phyloP scores from a whole-genome alignment of 2,888 invertebrate genomes.

The Hydroisotoma schaefferi region DNA sequence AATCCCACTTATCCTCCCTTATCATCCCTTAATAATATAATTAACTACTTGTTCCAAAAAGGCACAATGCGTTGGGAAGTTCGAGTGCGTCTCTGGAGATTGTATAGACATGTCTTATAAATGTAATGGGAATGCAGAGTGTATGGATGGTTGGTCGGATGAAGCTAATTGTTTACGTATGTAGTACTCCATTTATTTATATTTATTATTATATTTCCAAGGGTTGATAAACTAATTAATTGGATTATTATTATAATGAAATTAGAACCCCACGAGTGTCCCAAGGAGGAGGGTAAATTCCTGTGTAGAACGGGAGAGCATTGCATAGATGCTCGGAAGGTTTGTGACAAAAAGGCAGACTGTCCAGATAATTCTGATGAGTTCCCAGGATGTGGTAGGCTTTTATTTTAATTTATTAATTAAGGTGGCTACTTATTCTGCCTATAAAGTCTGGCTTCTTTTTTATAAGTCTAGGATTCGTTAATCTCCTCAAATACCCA shows the following conservation, averaged over 20 bases:
- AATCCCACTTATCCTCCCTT: neutral
- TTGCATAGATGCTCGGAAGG: constrained; percentile 57
- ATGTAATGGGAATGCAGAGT: constrained; percentile 55
- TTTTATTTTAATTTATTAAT: too few relatives aligned
- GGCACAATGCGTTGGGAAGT: constrained; percentile 79
- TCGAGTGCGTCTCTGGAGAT: constrained; percentile 49
- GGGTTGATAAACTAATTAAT: neutral
- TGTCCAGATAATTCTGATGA: constrained; percentile 65
- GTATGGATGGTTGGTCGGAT: constrained; percentile 53
- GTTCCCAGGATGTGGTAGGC: too few relatives aligned
- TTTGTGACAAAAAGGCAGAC: constrained; percentile 59
- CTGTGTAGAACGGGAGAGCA: constrained; percentile 34
- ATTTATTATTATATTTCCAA: neutral
- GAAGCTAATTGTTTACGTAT: constrained; percentile 39
- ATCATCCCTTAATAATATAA: neutral
- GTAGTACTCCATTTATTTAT: neutral
- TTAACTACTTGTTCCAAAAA: constrained; percentile 51
- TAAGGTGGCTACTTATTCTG: too few relatives aligned
- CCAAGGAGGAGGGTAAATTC: constrained; percentile 32
- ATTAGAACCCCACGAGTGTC: constrained; percentile 25
- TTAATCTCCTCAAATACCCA: too few relatives aligned
- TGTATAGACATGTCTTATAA: constrained; percentile 54
- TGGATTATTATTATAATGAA: neutral
- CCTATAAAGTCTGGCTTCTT: too few relatives aligned
- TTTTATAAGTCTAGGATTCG: too few relatives aligned